Base-by-base conservation (phyloP, 2,888 invertebrate species). In the Lamproptera curius region DNA sequence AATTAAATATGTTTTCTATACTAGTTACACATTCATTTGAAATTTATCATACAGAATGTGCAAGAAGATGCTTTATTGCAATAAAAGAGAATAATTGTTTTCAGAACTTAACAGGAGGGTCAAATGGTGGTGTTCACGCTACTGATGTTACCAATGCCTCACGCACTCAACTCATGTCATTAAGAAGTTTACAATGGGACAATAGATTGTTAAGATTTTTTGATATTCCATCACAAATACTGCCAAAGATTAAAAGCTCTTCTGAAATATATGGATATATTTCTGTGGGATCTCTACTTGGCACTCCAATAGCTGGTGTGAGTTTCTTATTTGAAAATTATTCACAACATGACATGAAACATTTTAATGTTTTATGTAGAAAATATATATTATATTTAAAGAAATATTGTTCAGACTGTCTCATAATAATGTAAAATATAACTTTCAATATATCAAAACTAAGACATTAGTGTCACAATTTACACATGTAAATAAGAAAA, bases 81-180 rank as follows among this genome's bases (percentile, higher is more conserved):
- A n/a, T n/a, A 23, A 23, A 23, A 23, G 23, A 6, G n/a, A 28
- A 10, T 10, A 28, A 28, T 28, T 2, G 11, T 26, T 69, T 75
- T 20, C 58, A 90, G 91, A 91, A 91, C 57, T 74, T 91, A 20
- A 91, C 91, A n/a, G 91, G 91, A 3, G 90, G 90, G 6, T 68
- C 65, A 36, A 73, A 77, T 37, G 88, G 87, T 39, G 88, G 88
- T 36, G 79, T 94, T 4, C 97, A 98, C 73, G 84, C 94, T 0
- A 99, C 99, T 0, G 99, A 99, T 79, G 97, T 98, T 0, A 97
- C 98, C 23, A 99, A 99, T 80, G 99, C 99, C 9, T 97, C 97
- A 20, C 91, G 98, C 55, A 99, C 98, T 4, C 95, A 97, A 90
- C 89, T 99, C 1, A 97, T 99, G 97, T 97, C 98, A 70, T 89